Evolutionary conservation across 2,888 invertebrate species (phyloP).

Genomic region (Hypomecis atomaria): DNA sequence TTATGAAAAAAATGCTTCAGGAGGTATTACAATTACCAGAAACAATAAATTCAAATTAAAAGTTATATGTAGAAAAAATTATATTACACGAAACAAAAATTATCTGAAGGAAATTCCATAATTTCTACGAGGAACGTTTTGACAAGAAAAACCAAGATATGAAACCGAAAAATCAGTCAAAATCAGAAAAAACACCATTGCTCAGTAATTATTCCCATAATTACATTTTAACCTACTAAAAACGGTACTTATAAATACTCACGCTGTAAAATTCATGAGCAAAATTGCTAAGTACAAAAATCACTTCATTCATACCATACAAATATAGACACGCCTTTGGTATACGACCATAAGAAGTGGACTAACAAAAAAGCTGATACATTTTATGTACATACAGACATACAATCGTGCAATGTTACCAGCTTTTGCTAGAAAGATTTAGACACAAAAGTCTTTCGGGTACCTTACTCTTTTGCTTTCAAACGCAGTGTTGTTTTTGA

Average conservation of each 20-base stretch:
- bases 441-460: neutral
- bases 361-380: constrained; percentile 31
- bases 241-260: constrained; percentile 31
- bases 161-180: constrained; percentile 26
- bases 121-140: neutral
- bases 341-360: constrained; percentile 42
- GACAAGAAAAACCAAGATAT: neutral
- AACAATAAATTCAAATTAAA: neutral
- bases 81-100: too few species aligned
- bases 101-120: too few species aligned
- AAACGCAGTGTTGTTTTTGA: too few species aligned
- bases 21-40: neutral
- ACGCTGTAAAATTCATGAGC: constrained; percentile 39
- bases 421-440: neutral
- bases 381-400: constrained; percentile 21
- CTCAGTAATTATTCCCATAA: constrained; percentile 24
- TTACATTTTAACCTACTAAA: constrained; percentile 22
- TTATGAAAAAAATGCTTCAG: neutral
- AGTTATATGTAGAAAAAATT: neutral
- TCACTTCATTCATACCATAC: constrained; percentile 64
- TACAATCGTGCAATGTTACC: neutral
- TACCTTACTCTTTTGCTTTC: too few species aligned
- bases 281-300: constrained; percentile 71
- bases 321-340: constrained; percentile 48
- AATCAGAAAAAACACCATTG: constrained; percentile 13